Base-by-base conservation (phyloP, 2,888 invertebrate genomes). In the Cynaeus angustus region DNA sequence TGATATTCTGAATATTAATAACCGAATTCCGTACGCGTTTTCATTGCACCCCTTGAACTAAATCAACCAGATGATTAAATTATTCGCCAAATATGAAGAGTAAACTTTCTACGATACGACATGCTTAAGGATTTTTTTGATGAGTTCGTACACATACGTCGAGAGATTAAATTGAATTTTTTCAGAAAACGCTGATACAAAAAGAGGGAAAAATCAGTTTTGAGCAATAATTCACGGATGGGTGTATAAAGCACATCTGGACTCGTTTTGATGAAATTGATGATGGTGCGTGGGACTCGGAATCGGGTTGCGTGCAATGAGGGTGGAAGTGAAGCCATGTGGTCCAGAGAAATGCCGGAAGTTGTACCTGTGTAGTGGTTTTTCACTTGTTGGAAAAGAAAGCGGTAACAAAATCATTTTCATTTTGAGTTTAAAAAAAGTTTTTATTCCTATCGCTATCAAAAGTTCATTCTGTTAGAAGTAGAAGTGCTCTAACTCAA, bases 1-100 rank as follows among this genome's bases (percentile, higher is more conserved):
- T 72, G 66, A 74, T 71, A 72, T 72, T 71, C 73, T 65, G 72
- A 74, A 75, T 78, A 78, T 78, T 78, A 77, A 77, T 77, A 78
- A 72, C 71, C 68, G 70, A 74, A 74, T 77, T 76, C 76, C 75
- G 64, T 68, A 70, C 69, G 72, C 65, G 62, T 68, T 73, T 68
- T 64, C 70, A 70, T 73, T 70, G 69, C 72, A 68, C 66, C 61
- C 71, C 70, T 58, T 55, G 65, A 68, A 72, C 72, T 67, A 70
- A 70, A 70, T 70, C 70, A 70, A 67, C 64, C 67, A 70, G 66
- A 70, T 70, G 64, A 70, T 70, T 66, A 70, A 70, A 70, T 70
- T 70, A 70, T 62, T 70, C 70, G 64, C 50, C 50, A 45, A 62
- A 64, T 67, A 67, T 67, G 67, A 67, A 62, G 70, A 70, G 70